phyloP scores from a whole-genome alignment of 1,140 invertebrate species.

The Macrobrachium rosenbergii region DNA sequence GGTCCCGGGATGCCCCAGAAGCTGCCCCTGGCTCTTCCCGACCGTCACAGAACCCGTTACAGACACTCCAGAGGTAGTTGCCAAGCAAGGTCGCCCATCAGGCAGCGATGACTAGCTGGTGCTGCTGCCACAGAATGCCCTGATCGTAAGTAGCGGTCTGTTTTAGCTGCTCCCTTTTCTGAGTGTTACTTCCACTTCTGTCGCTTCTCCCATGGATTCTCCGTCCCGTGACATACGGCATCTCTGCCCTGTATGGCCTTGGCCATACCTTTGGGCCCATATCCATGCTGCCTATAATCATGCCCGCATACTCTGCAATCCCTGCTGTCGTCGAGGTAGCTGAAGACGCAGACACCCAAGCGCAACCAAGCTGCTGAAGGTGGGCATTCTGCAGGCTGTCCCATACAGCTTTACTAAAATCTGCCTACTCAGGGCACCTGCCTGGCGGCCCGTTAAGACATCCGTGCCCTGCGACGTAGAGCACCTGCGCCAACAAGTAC shows the following conservation, averaged over 20 bases:
- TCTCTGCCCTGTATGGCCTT: background rate
- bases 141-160: constrained; percentile 16
- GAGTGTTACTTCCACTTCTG: background rate
- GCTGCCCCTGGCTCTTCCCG: background rate
- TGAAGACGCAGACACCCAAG: no score
- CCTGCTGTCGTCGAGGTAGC: constrained; percentile 16
- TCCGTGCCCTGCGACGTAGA: no score
- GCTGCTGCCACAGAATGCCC: constrained; percentile 25
- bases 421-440: no score
- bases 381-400: constrained; percentile 26
- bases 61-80: constrained; percentile 45
- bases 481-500: no score
- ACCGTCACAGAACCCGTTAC: constrained; percentile 2
- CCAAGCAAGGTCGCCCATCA: constrained; percentile 28
- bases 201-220: constrained; percentile 29
- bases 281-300: background rate
- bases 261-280: background rate
- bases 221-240: constrained; percentile 18
- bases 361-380: constrained; percentile 8
- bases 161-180: constrained; percentile 5
- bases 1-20: constrained; percentile 32
- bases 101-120: constrained; percentile 28
- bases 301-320: constrained; percentile 6
- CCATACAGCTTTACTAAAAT: constrained; percentile 23
- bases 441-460: no score